These are phyloP conservation scores for Hartigia nigra DNA, from an alignment of 2,888 invertebrate genomes.

Conservation along the genomic window DNA sequence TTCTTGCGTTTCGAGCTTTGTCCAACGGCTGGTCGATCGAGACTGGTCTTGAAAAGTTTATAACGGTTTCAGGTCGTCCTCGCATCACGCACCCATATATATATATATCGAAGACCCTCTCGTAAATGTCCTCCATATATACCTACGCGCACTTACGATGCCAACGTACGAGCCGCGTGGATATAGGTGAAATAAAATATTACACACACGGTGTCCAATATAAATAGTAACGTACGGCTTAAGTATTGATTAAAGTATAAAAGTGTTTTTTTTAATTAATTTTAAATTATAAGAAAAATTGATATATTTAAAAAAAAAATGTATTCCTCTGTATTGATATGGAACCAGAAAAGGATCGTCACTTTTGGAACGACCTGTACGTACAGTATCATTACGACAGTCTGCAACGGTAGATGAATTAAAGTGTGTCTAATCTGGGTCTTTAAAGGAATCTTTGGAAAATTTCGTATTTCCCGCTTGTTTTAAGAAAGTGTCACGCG, in stretches of 20 bases:
- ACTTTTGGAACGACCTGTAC: background rate
- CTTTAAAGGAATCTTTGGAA: background rate
- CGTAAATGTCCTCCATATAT: background rate
- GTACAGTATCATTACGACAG: background rate
- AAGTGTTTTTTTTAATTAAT: too few species aligned
- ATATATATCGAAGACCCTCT: background rate
- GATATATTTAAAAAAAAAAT: background rate
- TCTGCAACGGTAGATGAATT: background rate
- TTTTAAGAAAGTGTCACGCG: background rate
- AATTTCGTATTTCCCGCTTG: background rate
- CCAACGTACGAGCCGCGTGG: background rate
- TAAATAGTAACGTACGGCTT: background rate
- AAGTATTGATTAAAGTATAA: too few species aligned
- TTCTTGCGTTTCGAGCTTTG: conserved; percentile 26
- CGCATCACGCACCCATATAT: conserved; percentile 26
- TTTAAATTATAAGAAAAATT: background rate
- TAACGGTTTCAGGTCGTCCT: conserved; percentile 60
- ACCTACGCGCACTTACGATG: background rate
- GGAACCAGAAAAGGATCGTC: background rate
- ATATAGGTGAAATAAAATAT: background rate
- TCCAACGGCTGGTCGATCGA: conserved; percentile 47
- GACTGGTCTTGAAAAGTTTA: conserved; percentile 58
- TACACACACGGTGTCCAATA: background rate
- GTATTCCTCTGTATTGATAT: background rate
- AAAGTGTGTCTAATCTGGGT: background rate